These are phyloP conservation scores for Caranx ignobilis DNA, from an alignment of 2,113 vertebrate species.

Conservation along the genomic window DNA sequence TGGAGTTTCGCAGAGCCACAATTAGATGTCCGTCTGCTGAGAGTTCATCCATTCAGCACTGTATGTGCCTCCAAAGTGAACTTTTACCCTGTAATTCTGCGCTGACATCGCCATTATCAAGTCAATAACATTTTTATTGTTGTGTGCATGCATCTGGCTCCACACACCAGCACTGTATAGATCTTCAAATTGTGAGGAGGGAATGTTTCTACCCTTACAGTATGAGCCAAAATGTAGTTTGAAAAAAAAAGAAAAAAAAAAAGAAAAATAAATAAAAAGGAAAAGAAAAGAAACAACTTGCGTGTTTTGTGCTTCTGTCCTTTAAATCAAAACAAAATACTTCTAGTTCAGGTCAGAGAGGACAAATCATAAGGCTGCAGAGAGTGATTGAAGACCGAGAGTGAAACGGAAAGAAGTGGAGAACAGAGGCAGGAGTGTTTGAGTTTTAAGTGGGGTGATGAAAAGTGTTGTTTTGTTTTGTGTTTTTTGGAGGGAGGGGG, in stretches of 20 bases:
- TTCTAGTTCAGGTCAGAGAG: slow-evolving; percentile 60
- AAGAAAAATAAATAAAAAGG: neutral
- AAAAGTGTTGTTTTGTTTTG: slow-evolving; percentile 65
- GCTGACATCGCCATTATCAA: slow-evolving; percentile 70
- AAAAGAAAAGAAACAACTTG: neutral
- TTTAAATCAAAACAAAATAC: slow-evolving; percentile 69
- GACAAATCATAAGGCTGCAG: slow-evolving; percentile 48
- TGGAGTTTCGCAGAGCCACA: slow-evolving; percentile 56
- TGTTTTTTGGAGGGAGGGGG: slow-evolving; percentile 19
- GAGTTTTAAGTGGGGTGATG: slow-evolving; percentile 72
- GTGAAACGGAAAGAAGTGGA: slow-evolving; percentile 32
- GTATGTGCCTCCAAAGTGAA: slow-evolving; percentile 52
- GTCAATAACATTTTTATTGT: slow-evolving; percentile 67
- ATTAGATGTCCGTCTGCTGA: slow-evolving; percentile 67
- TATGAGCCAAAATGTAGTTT: slow-evolving; percentile 24
- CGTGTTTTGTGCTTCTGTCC: slow-evolving; percentile 15
- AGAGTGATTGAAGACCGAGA: slow-evolving; percentile 48
- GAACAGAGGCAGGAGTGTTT: slow-evolving; percentile 54
- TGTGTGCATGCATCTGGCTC: slow-evolving; percentile 22
- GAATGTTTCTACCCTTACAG: slow-evolving; percentile 29
- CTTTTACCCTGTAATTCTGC: slow-evolving; percentile 70
- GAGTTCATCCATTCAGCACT: slow-evolving; percentile 61
- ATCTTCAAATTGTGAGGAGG: slow-evolving; percentile 38
- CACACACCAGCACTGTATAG: slow-evolving; percentile 31
- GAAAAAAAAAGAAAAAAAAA: neutral